These are phyloP conservation scores for Sebastiscus tertius DNA, from an alignment of 2,797 vertebrate genomes.

Conservation along the genomic window DNA sequence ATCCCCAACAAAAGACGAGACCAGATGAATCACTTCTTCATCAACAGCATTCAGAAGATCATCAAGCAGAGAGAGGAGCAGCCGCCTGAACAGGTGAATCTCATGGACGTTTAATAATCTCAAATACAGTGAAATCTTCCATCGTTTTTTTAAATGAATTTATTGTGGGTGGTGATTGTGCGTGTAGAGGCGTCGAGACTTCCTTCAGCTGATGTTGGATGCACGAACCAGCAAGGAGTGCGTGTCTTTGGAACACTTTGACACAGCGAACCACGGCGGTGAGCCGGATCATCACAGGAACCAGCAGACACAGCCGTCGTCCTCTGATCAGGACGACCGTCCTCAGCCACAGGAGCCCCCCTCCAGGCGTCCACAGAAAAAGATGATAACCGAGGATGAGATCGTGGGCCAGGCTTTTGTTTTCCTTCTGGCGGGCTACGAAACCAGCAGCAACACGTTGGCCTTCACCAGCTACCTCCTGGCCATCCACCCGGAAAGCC, in stretches of 20 bases:
- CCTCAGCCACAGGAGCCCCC: neutral
- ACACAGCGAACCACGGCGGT: constrained; percentile 65
- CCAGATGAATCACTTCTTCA: constrained; percentile 90
- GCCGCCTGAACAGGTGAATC: constrained; percentile 87
- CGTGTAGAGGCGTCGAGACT: constrained; percentile 88
- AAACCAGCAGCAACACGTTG: constrained; percentile 90
- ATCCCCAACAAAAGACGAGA: constrained; percentile 89
- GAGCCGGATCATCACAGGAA: neutral
- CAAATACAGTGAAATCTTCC: neutral
- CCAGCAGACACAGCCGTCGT: neutral
- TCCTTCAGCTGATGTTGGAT: constrained; percentile 94
- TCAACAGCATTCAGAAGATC: constrained; percentile 84
- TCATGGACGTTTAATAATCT: neutral
- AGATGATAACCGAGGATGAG: constrained; percentile 89
- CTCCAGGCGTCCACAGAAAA: constrained; percentile 64
- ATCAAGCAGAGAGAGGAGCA: constrained; percentile 88
- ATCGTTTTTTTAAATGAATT: neutral
- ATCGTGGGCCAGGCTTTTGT: constrained; percentile 92
- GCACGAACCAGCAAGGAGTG: constrained; percentile 61
- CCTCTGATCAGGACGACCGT: neutral
- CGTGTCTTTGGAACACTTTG: constrained; percentile 75
- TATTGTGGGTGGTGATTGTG: neutral
- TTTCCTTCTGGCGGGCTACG: constrained; percentile 92
- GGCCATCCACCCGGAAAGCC: constrained; percentile 88
- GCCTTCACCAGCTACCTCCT: constrained; percentile 91